Evolutionary conservation across 2,888 invertebrate species (phyloP).

Genomic region (Caenorhabditis angaria): DNA sequence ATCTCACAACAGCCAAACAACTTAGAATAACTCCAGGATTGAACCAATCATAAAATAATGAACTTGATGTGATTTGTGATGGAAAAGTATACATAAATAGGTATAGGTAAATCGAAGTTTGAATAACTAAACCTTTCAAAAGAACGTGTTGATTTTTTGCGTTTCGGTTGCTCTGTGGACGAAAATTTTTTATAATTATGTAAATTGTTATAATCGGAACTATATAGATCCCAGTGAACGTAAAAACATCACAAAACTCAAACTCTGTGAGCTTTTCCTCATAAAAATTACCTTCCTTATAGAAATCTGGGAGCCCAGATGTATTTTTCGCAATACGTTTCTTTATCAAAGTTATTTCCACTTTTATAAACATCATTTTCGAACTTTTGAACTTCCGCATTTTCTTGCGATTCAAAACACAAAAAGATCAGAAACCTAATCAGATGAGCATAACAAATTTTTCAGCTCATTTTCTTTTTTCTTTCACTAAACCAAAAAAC

Average conservation of each 20-base stretch:
- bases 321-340: neutral
- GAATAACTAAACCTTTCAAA: neutral
- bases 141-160: neutral
- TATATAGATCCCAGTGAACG: neutral
- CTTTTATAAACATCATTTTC: no score
- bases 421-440: no score
- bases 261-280: neutral
- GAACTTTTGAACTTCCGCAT: no score
- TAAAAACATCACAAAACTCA: neutral
- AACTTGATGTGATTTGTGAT: neutral
- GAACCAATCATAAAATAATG: no score
- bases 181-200: neutral
- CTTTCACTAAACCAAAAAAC: neutral
- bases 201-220: neutral
- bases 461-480: no score
- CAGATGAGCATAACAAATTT: no score
- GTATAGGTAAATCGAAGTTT: neutral
- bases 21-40: no score
- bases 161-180: neutral
- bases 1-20: no score
- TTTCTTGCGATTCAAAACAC: no score
- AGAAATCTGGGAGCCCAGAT: neutral
- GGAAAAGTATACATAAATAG: neutral
- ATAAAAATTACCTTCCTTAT: neutral
- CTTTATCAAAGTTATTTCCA: neutral